Evolutionary conservation across 2,797 vertebrate species (phyloP), one percentile per base, ranked within the genome.

Genomic region (Phoebastria nigripes): DNA sequence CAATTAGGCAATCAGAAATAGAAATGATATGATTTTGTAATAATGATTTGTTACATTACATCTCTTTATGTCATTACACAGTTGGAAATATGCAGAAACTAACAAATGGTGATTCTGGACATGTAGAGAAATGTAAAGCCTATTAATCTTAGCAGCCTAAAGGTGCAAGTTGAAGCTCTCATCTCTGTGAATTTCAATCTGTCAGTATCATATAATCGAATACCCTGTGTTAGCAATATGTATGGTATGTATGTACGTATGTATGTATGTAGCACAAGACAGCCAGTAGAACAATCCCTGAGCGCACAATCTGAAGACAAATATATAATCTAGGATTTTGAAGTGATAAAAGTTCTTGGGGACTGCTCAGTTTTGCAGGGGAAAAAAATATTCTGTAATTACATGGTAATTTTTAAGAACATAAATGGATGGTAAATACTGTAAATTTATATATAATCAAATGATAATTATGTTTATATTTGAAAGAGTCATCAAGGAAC

Each of bases 401-500:
- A 89, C 13, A 39, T 12, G 2, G 9, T 29, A 66, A 80, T 84
- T 90, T 81, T 93, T n/a, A 70, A 83, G 58, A 81, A 65, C 15
- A 71, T 69, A 94, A 96, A 90, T 79, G 25, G 58, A 49, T 76
- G 20, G 9, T 54, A 95, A 88, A 88, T 72, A 82, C 28, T 66
- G 63, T n/a, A 94, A 71, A 88, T 93, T 69, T 95, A 62, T 88
- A 42, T 84, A 87, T 62, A 80, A 72, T 22, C 61, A 79, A 83
- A 94, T 77, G 4, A 82, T 78, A 92, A 87, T 91, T 95, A 77
- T 66, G 16, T 59, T 86, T 89, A 25, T 79, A 76, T 89, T 80
- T 80, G 39, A 85, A 96, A 86, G 39, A 92, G 59, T 65, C 76
- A 62, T 94, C 81, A 94, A 82, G 65, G 20, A 89, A 82, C 25